phyloP scores from a whole-genome alignment of 2,888 invertebrate species.

The Philaethria dido region DNA sequence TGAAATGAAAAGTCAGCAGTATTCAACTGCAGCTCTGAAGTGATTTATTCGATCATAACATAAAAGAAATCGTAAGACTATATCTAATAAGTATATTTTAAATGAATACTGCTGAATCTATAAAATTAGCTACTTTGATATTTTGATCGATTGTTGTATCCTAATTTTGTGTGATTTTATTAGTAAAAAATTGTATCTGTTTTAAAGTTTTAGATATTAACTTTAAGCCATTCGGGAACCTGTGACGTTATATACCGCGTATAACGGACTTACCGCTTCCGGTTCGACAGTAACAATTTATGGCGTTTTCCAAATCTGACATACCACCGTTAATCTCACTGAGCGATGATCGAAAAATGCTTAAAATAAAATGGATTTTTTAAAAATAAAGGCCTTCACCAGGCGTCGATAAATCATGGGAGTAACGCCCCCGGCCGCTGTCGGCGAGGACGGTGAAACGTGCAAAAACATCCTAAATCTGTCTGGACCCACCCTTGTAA shows the following conservation, averaged over 20 bases:
- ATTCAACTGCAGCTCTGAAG: slow-evolving; percentile 27
- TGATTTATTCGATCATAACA: slow-evolving; percentile 6
- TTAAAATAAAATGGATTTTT: slow-evolving; percentile 66
- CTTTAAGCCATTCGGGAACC: slow-evolving; percentile 1
- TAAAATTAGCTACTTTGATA: background rate
- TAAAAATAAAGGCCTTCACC: slow-evolving; percentile 68
- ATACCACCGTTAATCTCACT: slow-evolving; percentile 53
- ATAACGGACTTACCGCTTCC: slow-evolving; percentile 11
- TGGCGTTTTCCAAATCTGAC: slow-evolving; percentile 28
- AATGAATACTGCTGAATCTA: background rate
- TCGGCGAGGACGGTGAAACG: slow-evolving; percentile 40
- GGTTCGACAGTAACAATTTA: slow-evolving; percentile 20
- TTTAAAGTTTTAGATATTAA: background rate
- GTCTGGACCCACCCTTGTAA: slow-evolving; percentile 79
- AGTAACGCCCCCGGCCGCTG: slow-evolving; percentile 58
- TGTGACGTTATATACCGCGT: slow-evolving; percentile 12
- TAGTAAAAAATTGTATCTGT: background rate
- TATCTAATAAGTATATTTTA: background rate
- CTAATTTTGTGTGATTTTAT: background rate
- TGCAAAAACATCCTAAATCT: slow-evolving; percentile 70
- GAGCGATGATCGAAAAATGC: slow-evolving; percentile 63
- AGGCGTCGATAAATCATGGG: slow-evolving; percentile 72
- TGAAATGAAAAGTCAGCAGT: slow-evolving; percentile 35
- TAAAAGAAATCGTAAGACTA: background rate
- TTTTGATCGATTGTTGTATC: background rate